Evolutionary conservation across 2,113 vertebrate genomes (phyloP).

Genomic region (Vicugna pacos): DNA sequence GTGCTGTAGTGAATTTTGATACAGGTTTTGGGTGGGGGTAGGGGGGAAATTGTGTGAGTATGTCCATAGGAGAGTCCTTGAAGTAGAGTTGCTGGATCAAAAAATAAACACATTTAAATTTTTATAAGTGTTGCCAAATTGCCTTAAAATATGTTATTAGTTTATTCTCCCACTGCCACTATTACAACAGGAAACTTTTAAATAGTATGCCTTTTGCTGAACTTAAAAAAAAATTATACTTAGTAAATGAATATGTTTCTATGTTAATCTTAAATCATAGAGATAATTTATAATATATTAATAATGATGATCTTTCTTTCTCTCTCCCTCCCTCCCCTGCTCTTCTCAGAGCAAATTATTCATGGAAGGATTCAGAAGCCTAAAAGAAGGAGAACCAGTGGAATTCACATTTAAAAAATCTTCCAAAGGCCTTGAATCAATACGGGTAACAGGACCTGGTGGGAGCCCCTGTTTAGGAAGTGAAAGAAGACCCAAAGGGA

Average conservation of each 20-base stretch:
- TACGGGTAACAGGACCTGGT: conserved; percentile 98
- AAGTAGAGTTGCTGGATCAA: conserved; percentile 9
- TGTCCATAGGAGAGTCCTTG: neutral
- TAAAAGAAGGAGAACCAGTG: conserved; percentile 99
- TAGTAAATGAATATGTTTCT: conserved; percentile 56
- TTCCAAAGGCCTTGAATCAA: conserved; percentile 99
- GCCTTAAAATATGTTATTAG: neutral
- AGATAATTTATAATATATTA: conserved; percentile 77
- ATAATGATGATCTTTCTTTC: conserved; percentile 81
- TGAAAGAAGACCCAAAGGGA: conserved; percentile 98
- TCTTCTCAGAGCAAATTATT: conserved; percentile 97
- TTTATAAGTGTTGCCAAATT: conserved; percentile 30
- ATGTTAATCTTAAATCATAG: conserved; percentile 74
- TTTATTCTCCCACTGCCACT: conserved; percentile 12
- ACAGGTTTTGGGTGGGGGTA: neutral
- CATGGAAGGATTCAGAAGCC: conserved; percentile 99
- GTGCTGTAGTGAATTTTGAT: neutral
- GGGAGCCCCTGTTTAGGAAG: conserved; percentile 97
- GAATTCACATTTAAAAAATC: conserved; percentile 99
- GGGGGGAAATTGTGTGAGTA: neutral
- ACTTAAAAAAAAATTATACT: neutral
- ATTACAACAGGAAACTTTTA: conserved; percentile 26
- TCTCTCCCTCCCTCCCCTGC: neutral
- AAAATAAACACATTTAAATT: conserved; percentile 42
- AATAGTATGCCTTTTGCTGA: neutral